Base-by-base conservation (phyloP, 1,140 invertebrate genomes). In the Caenorhabditis briggsae region DNA sequence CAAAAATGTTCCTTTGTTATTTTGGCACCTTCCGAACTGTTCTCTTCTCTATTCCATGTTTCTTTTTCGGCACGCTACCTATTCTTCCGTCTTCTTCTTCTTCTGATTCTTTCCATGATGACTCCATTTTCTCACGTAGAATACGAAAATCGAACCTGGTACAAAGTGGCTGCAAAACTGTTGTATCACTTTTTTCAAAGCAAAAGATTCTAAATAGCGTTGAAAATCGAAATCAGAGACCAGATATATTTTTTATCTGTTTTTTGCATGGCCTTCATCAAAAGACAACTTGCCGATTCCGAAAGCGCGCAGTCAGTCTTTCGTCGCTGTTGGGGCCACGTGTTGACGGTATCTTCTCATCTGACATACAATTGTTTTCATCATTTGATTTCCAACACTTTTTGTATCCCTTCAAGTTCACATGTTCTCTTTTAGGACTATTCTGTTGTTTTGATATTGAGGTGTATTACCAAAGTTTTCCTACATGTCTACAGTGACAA, bases 221-320 rank as follows among this genome's bases (percentile, higher is more conserved):
- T 46, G 70, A 78, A 78, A 78, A 50, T 20, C 43, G 33, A 78
- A 78, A 78, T 78, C 70, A 78, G 70, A 78, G 70, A 78, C 46
- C 70, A 78, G 25, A n/a, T 78, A 48, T 70, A 14, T 78, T 12
- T 78, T 33, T 33, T 33, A 33, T 33, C 33, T 33, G 3, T 33
- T 33, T 33, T 70, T 41, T 78, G 33, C 70, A 50, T 50, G 70
- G 70, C 70, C 70, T 78, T 78, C 70, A 78, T 78, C 70, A 78
- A 50, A 61, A 41, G 64, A 70, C 41, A 48, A 43, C 64, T 46
- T 48, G 33, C 64, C 43, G 25, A 33, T 43, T 16, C 70, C 41
- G 64, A 23, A 78, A 41, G 14, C 41, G 64, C 64, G 64, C 46
- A 78, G 43, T 23, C n/a, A 78, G 43, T 78, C 70, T 78, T 78